These are phyloP conservation scores for Mycalesis mineus DNA, from an alignment of 2,888 invertebrate species.

Conservation along the genomic window DNA sequence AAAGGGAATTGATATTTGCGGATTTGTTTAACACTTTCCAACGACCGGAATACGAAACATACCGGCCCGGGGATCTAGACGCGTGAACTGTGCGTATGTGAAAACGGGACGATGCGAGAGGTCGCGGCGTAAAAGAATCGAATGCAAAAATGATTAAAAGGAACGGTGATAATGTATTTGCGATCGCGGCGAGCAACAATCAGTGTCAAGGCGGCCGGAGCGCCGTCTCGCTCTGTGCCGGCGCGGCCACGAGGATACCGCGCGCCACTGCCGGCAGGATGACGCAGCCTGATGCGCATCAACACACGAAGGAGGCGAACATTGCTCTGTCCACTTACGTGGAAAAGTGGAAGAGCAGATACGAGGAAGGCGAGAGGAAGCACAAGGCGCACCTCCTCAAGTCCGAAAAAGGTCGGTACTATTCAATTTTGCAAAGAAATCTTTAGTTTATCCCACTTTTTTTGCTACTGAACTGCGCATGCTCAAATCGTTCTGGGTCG, in stretches of 20 bases:
- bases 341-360: constrained; percentile 83
- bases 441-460: constrained; percentile 40
- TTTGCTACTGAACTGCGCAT: constrained; percentile 56
- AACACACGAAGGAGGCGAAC: constrained; percentile 68
- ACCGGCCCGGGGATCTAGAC: constrained; percentile 70
- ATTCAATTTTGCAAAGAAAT: constrained; percentile 33
- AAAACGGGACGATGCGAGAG: constrained; percentile 62
- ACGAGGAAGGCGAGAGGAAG: constrained; percentile 83
- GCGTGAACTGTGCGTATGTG: constrained; percentile 61
- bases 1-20: constrained; percentile 57
- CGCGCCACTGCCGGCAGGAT: constrained; percentile 72
- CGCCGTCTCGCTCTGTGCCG: constrained; percentile 67
- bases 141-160: constrained; percentile 77
- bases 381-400: constrained; percentile 82
- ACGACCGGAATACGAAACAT: constrained; percentile 35
- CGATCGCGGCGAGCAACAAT: constrained; percentile 75
- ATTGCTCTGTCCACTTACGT: constrained; percentile 72
- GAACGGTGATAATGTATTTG: constrained; percentile 76
- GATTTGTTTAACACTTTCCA: constrained; percentile 52
- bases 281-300: constrained; percentile 74
- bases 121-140: constrained; percentile 64
- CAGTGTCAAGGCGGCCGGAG: constrained; percentile 71
- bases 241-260: constrained; percentile 70
- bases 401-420: constrained; percentile 83
- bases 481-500: constrained; percentile 47